phyloP scores from a whole-genome alignment of 2,888 invertebrate species.

The Chorisops tibialis region DNA sequence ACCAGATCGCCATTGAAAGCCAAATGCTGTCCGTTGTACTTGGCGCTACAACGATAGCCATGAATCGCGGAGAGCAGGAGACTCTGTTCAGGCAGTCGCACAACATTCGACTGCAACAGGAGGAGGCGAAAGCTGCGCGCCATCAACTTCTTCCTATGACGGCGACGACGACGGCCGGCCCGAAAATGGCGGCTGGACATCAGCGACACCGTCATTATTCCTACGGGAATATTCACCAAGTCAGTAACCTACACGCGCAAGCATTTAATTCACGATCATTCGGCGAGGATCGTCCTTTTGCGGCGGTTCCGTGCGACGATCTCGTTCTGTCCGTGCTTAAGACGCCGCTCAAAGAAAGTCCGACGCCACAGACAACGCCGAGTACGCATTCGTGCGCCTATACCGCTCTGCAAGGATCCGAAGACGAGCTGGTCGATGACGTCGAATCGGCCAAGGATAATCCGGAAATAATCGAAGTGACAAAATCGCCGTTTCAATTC shows the following conservation, averaged over 20 bases:
- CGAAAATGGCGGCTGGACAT: constrained; percentile 33
- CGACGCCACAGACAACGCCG: constrained; percentile 30
- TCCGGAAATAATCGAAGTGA: constrained; percentile 28
- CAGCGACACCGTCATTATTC: constrained; percentile 38
- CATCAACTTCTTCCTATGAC: constrained; percentile 41
- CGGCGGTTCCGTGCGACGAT: constrained; percentile 50
- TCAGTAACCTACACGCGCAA: constrained; percentile 38
- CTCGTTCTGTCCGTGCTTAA: constrained; percentile 61
- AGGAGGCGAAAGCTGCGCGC: constrained; percentile 36
- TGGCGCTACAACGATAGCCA: constrained; percentile 52
- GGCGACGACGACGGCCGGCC: not conserved
- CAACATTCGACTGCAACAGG: constrained; percentile 50
- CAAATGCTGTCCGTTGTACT: constrained; percentile 54
- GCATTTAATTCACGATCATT: constrained; percentile 37
- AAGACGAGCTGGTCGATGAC: constrained; percentile 43
- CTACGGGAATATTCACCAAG: constrained; percentile 44
- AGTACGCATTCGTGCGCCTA: constrained; percentile 37
- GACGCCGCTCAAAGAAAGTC: constrained; percentile 52
- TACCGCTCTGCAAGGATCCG: constrained; percentile 38
- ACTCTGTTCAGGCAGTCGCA: constrained; percentile 61
- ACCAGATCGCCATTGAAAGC: constrained; percentile 14
- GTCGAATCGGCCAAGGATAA: constrained; percentile 39
- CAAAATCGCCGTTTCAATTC: constrained; percentile 52
- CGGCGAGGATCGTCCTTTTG: constrained; percentile 38
- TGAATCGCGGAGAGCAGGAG: constrained; percentile 65